Conservation (phyloP, 2,113 vertebrate species). For the Passer domesticus region DNA sequence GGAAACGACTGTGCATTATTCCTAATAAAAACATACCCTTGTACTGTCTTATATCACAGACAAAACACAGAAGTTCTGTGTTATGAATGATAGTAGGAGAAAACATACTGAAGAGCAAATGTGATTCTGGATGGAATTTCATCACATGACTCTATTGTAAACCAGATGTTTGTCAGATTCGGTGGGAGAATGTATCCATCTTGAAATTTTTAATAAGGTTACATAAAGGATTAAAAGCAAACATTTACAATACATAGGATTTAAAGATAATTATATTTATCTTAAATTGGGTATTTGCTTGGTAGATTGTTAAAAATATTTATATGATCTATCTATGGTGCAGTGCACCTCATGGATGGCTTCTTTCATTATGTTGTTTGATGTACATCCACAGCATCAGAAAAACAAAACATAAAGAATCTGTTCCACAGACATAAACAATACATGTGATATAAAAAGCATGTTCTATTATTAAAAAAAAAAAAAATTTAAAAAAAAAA, state of each 20-base stretch:
- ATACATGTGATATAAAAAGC: neutral
- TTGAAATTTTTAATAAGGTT: constrained; percentile 73
- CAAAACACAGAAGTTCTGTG: constrained; percentile 56
- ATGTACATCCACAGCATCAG: neutral
- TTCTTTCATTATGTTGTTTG: constrained; percentile 27
- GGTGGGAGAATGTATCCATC: constrained; percentile 55
- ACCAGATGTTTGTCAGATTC: constrained; percentile 66
- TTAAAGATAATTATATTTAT: constrained; percentile 54
- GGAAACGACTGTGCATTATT: constrained; percentile 56
- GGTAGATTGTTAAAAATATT: constrained; percentile 21
- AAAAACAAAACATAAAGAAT: neutral
- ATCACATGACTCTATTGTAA: constrained; percentile 51
- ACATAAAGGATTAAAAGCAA: constrained; percentile 66
- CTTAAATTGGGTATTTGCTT: constrained; percentile 3
- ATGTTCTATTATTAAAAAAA: neutral
- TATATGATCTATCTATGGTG: neutral
- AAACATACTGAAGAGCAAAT: constrained; percentile 45
- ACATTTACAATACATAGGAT: constrained; percentile 22
- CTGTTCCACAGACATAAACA: neutral
- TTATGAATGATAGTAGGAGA: constrained; percentile 42
- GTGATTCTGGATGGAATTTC: constrained; percentile 67
- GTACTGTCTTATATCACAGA: constrained; percentile 39
- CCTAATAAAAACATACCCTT: constrained; percentile 71
- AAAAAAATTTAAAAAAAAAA: neutral
- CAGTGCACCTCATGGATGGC: neutral